Conservation (phyloP, 2,888 invertebrate species). For the Macaria liturata region DNA sequence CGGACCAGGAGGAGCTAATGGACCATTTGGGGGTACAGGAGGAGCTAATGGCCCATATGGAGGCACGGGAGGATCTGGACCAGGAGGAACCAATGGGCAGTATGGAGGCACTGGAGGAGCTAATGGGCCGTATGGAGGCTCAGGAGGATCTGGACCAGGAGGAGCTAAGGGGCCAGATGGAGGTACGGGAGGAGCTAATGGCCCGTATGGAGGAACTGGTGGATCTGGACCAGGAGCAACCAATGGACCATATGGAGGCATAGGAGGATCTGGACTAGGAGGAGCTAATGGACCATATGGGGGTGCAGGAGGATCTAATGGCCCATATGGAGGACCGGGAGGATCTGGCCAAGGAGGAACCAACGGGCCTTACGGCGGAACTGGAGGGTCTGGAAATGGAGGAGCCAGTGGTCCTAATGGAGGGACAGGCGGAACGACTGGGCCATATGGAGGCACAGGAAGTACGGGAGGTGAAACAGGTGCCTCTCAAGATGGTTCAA, state of each 20-base stretch:
- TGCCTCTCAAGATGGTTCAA: neutral
- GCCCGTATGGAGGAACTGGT: constrained; percentile 21
- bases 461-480: neutral
- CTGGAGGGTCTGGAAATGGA: neutral
- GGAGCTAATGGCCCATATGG: neutral
- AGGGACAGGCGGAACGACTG: neutral
- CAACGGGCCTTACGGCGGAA: neutral
- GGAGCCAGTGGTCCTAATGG: neutral
- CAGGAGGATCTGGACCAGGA: neutral
- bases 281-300: constrained; percentile 7
- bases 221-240: constrained; percentile 2
- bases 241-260: neutral
- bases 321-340: constrained; percentile 17
- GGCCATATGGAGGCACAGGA: neutral
- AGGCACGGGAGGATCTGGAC: constrained; percentile 1
- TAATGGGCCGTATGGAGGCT: constrained; percentile 1
- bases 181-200: neutral
- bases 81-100: neutral
- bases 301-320: constrained; percentile 3
- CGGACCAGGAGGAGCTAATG: neutral
- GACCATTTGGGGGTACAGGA: neutral
- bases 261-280: constrained; percentile 12
- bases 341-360: neutral
- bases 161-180: neutral
- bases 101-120: neutral